Evolutionary conservation across 23 tunicate genomes (phyloP).

Genomic region (Oikopleura albicans): DNA sequence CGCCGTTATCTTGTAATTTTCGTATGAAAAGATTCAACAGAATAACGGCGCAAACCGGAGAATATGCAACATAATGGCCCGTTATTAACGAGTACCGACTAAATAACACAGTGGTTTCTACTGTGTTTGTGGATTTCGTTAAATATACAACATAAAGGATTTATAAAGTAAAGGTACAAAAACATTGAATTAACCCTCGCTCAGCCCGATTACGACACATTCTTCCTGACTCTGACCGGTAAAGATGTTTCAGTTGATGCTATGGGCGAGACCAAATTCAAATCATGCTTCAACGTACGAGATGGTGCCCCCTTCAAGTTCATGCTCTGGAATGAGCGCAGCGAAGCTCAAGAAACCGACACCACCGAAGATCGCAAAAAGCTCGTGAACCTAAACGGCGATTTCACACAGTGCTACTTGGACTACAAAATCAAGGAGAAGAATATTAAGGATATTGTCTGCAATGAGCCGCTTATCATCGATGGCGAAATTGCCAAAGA

Average conservation of each 20-base stretch:
- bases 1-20: no score
- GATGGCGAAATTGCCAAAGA: not conserved
- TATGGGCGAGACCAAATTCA: not conserved
- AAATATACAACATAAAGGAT: no score
- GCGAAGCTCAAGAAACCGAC: not conserved
- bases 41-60: no score
- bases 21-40: no score
- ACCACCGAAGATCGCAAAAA: not conserved
- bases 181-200: no score
- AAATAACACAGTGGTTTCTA: no score
- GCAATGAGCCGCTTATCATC: not conserved
- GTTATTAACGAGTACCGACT: no score
- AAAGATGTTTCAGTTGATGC: not conserved
- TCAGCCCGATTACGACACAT: not conserved
- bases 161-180: no score
- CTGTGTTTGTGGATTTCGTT: no score
- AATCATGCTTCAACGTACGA: not conserved
- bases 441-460: not conserved
- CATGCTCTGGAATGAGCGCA: not conserved
- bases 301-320: not conserved
- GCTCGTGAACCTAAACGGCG: not conserved
- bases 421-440: not conserved
- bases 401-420: not conserved
- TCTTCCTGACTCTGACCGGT: not conserved
- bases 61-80: no score